Evolutionary conservation across 2,797 vertebrate genomes (phyloP).

Genomic region (Steatocranus sp.): DNA sequence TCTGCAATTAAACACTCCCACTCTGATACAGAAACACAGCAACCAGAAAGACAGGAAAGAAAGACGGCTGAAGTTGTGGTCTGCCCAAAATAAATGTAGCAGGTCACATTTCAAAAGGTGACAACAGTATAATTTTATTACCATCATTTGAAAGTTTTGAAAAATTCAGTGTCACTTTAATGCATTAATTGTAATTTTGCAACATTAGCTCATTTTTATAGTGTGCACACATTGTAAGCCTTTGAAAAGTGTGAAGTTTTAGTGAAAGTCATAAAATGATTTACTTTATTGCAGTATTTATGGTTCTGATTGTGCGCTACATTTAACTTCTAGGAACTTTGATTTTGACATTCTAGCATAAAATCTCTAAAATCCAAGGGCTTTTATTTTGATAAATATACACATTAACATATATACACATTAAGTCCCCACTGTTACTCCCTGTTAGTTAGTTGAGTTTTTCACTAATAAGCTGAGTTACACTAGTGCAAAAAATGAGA

Average conservation of each 20-base stretch:
- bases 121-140: background rate
- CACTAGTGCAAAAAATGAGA: background rate
- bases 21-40: background rate
- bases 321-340: background rate
- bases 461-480: background rate
- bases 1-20: background rate
- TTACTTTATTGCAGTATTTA: background rate
- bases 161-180: background rate
- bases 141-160: background rate
- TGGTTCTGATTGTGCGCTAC: background rate
- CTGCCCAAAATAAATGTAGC: background rate
- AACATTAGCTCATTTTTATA: background rate
- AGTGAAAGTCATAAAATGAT: background rate
- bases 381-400: background rate
- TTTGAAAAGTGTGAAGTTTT: background rate
- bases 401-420: background rate
- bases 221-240: fast-evolving
- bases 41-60: fast-evolving
- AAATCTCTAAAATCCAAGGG: background rate
- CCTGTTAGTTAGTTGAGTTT: background rate
- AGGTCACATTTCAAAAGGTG: background rate
- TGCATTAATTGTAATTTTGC: background rate
- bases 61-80: background rate
- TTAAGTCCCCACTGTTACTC: background rate
- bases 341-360: background rate